These are phyloP conservation scores for Hippoglossus hippoglossus DNA, from an alignment of 2,797 vertebrate genomes.

Conservation along the genomic window DNA sequence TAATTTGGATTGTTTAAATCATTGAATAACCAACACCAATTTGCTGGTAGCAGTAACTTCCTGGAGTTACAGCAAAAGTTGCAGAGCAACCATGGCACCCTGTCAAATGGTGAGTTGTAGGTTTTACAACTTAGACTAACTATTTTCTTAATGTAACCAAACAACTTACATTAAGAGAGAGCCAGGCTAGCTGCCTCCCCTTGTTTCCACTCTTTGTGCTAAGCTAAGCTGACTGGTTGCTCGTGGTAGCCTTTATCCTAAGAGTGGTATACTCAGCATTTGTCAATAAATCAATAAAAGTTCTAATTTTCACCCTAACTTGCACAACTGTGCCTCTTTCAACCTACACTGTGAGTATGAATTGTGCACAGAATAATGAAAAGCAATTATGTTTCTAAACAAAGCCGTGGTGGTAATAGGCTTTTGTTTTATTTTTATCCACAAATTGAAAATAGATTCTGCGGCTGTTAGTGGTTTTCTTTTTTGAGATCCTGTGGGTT, in stretches of 20 bases:
- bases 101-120: background rate
- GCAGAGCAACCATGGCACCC: background rate
- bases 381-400: conserved; percentile 86
- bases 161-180: background rate
- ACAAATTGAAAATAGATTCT: conserved; percentile 79
- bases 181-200: background rate
- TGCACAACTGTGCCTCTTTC: conserved; percentile 82
- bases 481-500: conserved; percentile 73
- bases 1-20: background rate
- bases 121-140: background rate
- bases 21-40: background rate
- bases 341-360: conserved; percentile 82
- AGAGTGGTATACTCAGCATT: conserved; percentile 57
- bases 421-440: conserved; percentile 83
- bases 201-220: background rate
- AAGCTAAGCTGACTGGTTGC: conserved; percentile 1
- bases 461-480: conserved; percentile 72
- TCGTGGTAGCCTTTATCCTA: background rate
- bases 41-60: background rate
- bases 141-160: background rate
- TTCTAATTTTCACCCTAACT: conserved; percentile 81
- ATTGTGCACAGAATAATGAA: conserved; percentile 85
- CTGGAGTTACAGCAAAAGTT: background rate
- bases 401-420: conserved; percentile 76
- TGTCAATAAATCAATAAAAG: conserved; percentile 82